Evolutionary conservation across 2,888 invertebrate genomes (phyloP).

Genomic region (Ennomos erosarius): DNA sequence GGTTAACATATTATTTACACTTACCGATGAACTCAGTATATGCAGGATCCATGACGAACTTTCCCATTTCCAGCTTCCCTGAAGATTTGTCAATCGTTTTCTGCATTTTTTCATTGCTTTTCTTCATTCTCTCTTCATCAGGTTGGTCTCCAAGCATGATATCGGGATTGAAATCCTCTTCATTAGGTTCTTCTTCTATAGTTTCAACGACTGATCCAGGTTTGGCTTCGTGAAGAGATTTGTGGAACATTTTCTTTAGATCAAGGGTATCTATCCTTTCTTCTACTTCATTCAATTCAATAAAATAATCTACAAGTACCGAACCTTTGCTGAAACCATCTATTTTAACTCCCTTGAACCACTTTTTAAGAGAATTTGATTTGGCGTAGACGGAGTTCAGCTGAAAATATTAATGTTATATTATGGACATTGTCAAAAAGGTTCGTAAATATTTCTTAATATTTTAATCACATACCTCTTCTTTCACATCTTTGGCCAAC

Average conservation of each 20-base stretch:
- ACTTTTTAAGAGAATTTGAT: constrained; percentile 90
- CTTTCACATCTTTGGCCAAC: constrained; percentile 91
- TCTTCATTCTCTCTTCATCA: constrained; percentile 76
- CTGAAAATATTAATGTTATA: constrained; percentile 68
- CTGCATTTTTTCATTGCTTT: constrained; percentile 78
- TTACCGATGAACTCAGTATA: constrained; percentile 95
- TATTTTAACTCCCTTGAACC: constrained; percentile 94
- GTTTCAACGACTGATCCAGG: constrained; percentile 77
- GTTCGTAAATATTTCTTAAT: constrained; percentile 7
- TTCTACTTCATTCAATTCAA: constrained; percentile 91
- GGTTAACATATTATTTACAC: constrained; percentile 35
- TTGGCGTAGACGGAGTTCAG: constrained; percentile 93
- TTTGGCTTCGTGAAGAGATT: constrained; percentile 83
- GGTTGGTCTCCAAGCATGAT: constrained; percentile 79
- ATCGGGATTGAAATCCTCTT: constrained; percentile 70
- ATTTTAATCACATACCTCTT: constrained; percentile 85
- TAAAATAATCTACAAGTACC: constrained; percentile 94
- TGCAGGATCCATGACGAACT: constrained; percentile 93
- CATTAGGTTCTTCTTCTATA: constrained; percentile 52
- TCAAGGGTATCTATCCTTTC: constrained; percentile 89
- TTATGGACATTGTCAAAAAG: constrained; percentile 10
- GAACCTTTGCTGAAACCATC: constrained; percentile 96
- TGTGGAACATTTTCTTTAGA: constrained; percentile 89
- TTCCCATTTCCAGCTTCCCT: constrained; percentile 90
- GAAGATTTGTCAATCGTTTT: constrained; percentile 83